Evolutionary conservation across 2,113 vertebrate genomes (phyloP).

Genomic region (Acanthochromis polyacanthus): DNA sequence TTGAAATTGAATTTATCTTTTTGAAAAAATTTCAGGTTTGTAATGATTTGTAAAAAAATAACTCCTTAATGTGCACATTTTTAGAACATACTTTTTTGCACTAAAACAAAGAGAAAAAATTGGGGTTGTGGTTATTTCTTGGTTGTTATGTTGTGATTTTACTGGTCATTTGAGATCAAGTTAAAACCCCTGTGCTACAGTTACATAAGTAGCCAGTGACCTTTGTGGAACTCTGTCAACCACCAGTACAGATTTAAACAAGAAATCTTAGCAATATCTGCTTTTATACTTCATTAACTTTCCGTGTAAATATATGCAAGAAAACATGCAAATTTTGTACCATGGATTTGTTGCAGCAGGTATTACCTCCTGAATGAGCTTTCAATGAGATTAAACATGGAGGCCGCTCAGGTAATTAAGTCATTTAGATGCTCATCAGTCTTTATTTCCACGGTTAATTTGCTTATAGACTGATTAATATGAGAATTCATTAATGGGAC

Average conservation of each 20-base stretch:
- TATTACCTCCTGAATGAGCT: constrained; percentile 10
- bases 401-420: constrained; percentile 32
- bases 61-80: too few relatives aligned
- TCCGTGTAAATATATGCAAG: neutral
- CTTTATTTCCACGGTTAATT: constrained; percentile 55
- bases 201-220: too few relatives aligned
- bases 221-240: neutral
- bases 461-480: constrained; percentile 52
- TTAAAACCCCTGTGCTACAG: too few relatives aligned
- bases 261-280: neutral
- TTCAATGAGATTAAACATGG: constrained; percentile 31
- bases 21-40: too few relatives aligned
- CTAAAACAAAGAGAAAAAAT: too few relatives aligned
- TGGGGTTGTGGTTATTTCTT: too few relatives aligned
- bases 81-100: too few relatives aligned
- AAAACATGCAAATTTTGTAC: neutral
- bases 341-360: neutral
- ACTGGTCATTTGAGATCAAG: too few relatives aligned
- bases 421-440: constrained; percentile 51
- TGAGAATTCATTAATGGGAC: constrained; percentile 42
- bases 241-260: neutral
- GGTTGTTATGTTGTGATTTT: too few relatives aligned
- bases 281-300: neutral
- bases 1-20: too few relatives aligned
- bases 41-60: too few relatives aligned